These are phyloP conservation scores for Enteromius argenteus DNA, from an alignment of 2,797 vertebrate species.

Conservation along the genomic window DNA sequence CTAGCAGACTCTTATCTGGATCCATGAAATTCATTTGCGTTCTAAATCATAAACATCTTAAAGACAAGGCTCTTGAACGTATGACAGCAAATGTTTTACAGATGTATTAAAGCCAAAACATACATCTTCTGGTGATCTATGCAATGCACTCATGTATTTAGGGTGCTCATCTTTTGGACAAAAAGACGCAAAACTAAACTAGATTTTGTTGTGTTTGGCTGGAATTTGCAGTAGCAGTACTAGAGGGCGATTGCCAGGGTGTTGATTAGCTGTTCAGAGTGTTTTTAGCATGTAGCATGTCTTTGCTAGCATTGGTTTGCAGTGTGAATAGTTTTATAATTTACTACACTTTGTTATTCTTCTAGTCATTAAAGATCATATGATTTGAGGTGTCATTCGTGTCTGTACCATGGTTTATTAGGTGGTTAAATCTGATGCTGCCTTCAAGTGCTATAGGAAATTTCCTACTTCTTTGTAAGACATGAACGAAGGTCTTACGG, in stretches of 20 bases:
- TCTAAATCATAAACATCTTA: background rate
- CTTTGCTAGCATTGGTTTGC: background rate
- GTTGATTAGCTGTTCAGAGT: background rate
- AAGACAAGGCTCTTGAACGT: background rate
- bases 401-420: background rate
- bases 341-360: background rate
- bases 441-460: background rate
- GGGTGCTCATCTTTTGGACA: background rate
- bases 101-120: background rate
- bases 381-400: background rate
- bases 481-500: too few species aligned
- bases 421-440: background rate
- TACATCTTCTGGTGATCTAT: background rate
- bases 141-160: background rate
- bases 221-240: background rate
- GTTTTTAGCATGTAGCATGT: background rate
- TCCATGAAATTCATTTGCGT: background rate
- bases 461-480: background rate
- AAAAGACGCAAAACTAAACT: background rate
- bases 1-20: background rate
- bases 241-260: background rate
- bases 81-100: background rate
- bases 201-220: background rate
- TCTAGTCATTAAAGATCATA: background rate
- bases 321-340: background rate